Percentiles rank a stretch among this genome's conserved stretches.
phyloP scores from a whole-genome alignment of 1,140 invertebrate genomes.

The Diachasmimorpha longicaudata region DNA sequence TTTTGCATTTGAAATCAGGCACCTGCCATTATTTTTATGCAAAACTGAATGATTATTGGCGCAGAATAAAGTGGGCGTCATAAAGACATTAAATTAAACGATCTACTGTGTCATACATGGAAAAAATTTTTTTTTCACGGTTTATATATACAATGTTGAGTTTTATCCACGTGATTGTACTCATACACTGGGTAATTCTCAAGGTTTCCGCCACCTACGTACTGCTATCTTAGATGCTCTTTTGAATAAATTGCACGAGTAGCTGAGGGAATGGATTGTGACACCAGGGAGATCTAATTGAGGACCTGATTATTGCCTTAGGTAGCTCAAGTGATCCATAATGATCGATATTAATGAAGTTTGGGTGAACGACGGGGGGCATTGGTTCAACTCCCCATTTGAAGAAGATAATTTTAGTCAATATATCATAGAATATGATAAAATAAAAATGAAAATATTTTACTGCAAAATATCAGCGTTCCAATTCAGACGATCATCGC shows the following conservation, averaged over 20 bases:
- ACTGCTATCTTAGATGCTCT: conserved; percentile 1
- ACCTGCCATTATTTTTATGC: neutral
- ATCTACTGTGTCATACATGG: conserved; percentile 4
- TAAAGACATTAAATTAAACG: neutral
- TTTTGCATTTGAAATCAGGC: no score
- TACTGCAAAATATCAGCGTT: neutral
- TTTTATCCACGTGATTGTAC: neutral
- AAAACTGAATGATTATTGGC: neutral
- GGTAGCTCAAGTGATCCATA: neutral
- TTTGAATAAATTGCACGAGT: neutral
- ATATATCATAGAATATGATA: no score
- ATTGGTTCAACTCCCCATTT: neutral
- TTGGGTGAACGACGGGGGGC: neutral
- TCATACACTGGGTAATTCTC: neutral
- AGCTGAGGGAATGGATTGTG: neutral
- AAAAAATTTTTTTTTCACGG: neutral
- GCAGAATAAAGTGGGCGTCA: neutral
- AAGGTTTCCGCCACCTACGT: neutral
- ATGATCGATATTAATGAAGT: neutral
- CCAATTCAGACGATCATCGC: neutral
- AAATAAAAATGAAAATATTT: neutral
- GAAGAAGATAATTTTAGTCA: neutral
- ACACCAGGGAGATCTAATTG: neutral
- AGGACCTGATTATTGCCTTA: neutral
- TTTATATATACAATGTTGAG: neutral